Evolutionary conservation across 2,797 vertebrate species (phyloP).

Genomic region (Prionace glauca): DNA sequence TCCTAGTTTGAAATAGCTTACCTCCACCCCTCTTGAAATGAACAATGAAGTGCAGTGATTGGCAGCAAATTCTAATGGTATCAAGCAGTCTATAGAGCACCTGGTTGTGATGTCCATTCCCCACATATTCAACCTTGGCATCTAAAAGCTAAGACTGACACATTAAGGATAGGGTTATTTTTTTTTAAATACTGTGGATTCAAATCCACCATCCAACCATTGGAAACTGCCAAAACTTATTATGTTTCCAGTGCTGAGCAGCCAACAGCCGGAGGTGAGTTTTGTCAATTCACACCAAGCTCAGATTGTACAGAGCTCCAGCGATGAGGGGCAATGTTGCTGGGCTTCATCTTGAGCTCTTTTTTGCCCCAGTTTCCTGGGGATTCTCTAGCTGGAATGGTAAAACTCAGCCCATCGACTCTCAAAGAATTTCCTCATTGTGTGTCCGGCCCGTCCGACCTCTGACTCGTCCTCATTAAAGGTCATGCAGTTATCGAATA

Average conservation of each 20-base stretch:
- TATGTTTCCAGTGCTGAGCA: neutral
- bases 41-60: neutral
- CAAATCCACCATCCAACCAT: neutral
- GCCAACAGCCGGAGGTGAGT: neutral
- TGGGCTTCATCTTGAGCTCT: neutral
- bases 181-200: conserved; percentile 24
- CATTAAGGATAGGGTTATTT: neutral
- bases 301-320: neutral
- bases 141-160: conserved; percentile 30
- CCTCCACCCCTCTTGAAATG: neutral
- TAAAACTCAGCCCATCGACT: conserved; percentile 93
- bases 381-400: conserved; percentile 51
- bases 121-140: conserved; percentile 23
- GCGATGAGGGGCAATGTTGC: neutral
- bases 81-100: neutral
- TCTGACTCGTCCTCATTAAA: conserved; percentile 92
- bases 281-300: neutral
- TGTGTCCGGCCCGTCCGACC: conserved; percentile 80
- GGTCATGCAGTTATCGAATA: conserved; percentile 90
- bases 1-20: neutral
- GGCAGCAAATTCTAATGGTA: conserved; percentile 13
- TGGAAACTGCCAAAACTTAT: neutral
- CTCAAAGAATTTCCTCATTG: conserved; percentile 85
- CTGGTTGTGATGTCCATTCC: neutral
- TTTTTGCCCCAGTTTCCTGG: conserved; percentile 62